These are phyloP conservation scores for Ochotona curzoniae DNA, from an alignment of 2,113 vertebrate species.

Conservation along the genomic window DNA sequence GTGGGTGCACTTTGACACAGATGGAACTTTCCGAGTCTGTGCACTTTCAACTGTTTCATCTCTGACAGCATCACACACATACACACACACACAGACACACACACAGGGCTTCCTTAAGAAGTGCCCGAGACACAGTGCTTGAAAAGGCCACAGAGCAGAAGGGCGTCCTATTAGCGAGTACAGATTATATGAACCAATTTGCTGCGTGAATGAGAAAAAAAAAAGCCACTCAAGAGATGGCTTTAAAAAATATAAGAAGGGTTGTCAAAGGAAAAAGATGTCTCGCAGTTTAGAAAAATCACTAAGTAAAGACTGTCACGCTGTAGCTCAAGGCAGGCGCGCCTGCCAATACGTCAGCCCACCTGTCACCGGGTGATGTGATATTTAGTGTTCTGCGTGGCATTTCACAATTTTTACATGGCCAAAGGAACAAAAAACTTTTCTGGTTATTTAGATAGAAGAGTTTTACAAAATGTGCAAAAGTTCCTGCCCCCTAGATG, in stretches of 20 bases:
- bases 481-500: not conserved
- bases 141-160: conserved; percentile 75
- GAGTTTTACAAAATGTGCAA: not conserved
- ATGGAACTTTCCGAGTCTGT: conserved; percentile 25
- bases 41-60: not conserved
- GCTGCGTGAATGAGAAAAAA: conserved; percentile 60
- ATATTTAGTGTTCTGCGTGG: conserved; percentile 82
- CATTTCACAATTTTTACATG: conserved; percentile 68
- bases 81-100: no score
- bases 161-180: conserved; percentile 74
- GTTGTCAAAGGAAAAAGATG: conserved; percentile 84
- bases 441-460: conserved; percentile 41
- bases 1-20: not conserved
- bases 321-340: conserved; percentile 76
- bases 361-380: conserved; percentile 80
- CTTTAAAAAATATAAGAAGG: conserved; percentile 83
- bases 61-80: conserved; percentile 34
- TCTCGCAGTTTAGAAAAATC: conserved; percentile 84
- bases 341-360: conserved; percentile 62
- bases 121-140: conserved; percentile 23
- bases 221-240: conserved; percentile 77
- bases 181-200: conserved; percentile 78
- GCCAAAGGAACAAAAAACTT: conserved; percentile 55
- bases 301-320: conserved; percentile 81
- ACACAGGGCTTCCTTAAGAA: not conserved